Evolutionary conservation across 2,113 vertebrate genomes (phyloP), one percentile per base, ranked within the genome.

Genomic region (Scophthalmus maximus): DNA sequence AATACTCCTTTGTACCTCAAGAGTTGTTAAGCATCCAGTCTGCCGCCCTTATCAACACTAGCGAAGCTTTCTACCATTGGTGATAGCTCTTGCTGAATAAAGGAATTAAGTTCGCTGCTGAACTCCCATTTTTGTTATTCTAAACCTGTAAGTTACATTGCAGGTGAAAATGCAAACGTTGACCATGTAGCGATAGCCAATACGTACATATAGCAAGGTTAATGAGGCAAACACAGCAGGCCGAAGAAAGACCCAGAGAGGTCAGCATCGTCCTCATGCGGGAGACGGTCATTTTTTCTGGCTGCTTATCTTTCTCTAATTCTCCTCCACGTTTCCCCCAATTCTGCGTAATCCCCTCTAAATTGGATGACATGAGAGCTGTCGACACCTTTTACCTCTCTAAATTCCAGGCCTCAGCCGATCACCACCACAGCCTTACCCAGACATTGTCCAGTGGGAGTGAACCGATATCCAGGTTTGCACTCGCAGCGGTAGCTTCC

Each of bases 401-500:
- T 3, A 53, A 50, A 60, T 17, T 11, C n/a, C 49, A 11, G 4
- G 18, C n/a, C 18, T 23, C 2, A 34, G 5, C 18, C 14, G 20
- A 62, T 64, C 14, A 32, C 17, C 5, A 18, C 46, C 36, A 7
- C 32, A 62, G 20, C 76, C 96, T 82, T 90, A 98, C 98, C 98
- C 0, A 88, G 73, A 85, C 97, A 99, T 73, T 96, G 96, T 23
- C 97, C 96, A 0, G 96, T 96, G 56, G 95, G 88, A 0, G 95
- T 98, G 89, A 96, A 95, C 66, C 96, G 96, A 82, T 98, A 99
- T 80, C 97, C 98, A 0, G 94, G 88, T 78, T 96, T 96, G 66
- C 98, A 99, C 75, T 99, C 96, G 6, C 98, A 99, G 71, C 96
- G 96, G 89, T 91, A 99, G 81, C 96, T 97, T 36, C 97, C 98